Evolutionary conservation across 2,888 invertebrate genomes (phyloP).

Genomic region (Oligia fasciuncula): DNA sequence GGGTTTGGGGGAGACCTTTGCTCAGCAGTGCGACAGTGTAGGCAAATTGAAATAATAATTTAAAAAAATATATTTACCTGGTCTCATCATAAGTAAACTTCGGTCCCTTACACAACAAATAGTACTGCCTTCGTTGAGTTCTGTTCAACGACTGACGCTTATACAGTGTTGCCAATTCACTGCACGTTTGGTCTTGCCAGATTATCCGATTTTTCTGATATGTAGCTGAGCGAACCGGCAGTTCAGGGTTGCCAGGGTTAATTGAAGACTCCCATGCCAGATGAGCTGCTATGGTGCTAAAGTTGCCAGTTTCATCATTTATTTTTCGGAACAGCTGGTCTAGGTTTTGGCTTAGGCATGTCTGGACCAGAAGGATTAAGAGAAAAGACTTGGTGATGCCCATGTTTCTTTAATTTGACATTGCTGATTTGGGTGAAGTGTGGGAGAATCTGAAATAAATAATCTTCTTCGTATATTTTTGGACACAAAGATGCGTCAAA

Average conservation of each 20-base stretch:
- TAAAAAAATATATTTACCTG: constrained; percentile 77
- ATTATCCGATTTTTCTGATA: constrained; percentile 75
- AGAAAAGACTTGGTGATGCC: constrained; percentile 12
- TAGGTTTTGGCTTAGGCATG: constrained; percentile 65
- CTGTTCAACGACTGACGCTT: constrained; percentile 73
- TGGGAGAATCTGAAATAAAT: constrained; percentile 41
- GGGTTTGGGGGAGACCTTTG: too few relatives aligned
- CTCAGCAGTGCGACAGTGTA: too few relatives aligned
- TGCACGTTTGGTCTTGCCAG: constrained; percentile 80
- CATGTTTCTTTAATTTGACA: constrained; percentile 53
- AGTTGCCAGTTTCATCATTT: constrained; percentile 76
- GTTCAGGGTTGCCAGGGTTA: constrained; percentile 73
- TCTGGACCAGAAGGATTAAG: constrained; percentile 49
- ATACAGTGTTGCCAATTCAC: constrained; percentile 70
- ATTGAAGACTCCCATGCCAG: constrained; percentile 84
- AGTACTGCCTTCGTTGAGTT: constrained; percentile 88
- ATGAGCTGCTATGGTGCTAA: constrained; percentile 79
- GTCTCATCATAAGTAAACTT: constrained; percentile 89
- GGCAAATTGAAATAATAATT: too few relatives aligned
- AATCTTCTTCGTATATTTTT: not conserved
- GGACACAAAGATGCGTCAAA: not conserved
- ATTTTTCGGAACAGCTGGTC: constrained; percentile 75
- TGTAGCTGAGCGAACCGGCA: constrained; percentile 69
- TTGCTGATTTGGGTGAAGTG: not conserved
- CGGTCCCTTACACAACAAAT: constrained; percentile 91